Percentiles rank a stretch among this genome's conserved stretches.
These are phyloP conservation scores for Drosophila pseudotakahashii DNA, from an alignment of 2,888 invertebrate genomes.

Conservation along the genomic window DNA sequence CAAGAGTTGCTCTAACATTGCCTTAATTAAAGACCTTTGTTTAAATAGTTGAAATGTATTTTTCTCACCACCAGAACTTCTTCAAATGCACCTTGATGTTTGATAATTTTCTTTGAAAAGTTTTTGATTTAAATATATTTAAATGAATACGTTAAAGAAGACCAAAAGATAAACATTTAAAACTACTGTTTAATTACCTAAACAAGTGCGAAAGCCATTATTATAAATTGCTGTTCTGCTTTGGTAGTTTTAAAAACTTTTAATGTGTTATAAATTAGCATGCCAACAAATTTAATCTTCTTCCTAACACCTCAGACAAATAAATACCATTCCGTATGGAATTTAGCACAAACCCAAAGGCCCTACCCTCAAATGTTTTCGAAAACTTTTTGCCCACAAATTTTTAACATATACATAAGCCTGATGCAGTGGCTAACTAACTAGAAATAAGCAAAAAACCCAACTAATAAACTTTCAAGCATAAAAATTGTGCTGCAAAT, in stretches of 20 bases:
- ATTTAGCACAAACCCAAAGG: neutral
- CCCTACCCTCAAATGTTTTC: neutral
- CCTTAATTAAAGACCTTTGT: slow-evolving; percentile 1
- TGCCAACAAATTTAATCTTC: neutral
- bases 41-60: neutral
- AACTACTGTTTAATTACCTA: neutral
- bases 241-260: neutral
- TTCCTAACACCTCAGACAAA: neutral
- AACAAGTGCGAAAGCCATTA: neutral
- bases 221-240: neutral
- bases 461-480: slow-evolving; percentile 25
- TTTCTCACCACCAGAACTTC: too few species aligned
- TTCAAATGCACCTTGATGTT: neutral
- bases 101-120: too few species aligned
- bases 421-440: slow-evolving; percentile 25
- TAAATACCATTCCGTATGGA: neutral
- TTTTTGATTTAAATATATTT: too few species aligned
- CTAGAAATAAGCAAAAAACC: slow-evolving; percentile 8
- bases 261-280: neutral
- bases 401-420: slow-evolving; percentile 17
- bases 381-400: slow-evolving; percentile 16
- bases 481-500: slow-evolving; percentile 24
- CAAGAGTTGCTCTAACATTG: neutral
- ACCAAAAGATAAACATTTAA: neutral
- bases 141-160: too few species aligned